Evolutionary conservation across 2,113 vertebrate species (phyloP), one percentile per base, ranked within the genome.

Genomic region (Turdus rufiventris): DNA sequence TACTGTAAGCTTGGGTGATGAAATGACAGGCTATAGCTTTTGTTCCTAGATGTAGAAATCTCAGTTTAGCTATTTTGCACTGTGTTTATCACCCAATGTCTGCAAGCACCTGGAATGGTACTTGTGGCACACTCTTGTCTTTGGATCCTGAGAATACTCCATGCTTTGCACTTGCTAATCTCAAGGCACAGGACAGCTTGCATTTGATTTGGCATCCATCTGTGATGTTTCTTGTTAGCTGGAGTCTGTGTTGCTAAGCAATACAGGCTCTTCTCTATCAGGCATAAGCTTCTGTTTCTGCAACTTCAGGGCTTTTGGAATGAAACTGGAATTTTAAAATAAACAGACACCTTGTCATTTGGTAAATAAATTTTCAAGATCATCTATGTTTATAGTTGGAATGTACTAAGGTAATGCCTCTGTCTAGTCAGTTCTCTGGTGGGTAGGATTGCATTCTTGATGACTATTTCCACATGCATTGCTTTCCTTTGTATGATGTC

Each of bases 301-400:
- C 90, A 96, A 91, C 85, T 93, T 96, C 82, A 83, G 71, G 85
- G 78, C 63, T 96, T 94, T 88, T 91, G 90, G 85, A 91, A 92
- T 24, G 29, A 85, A 93, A 79, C 58, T 54, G 78, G 72, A 85
- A 80, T 90, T 76, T 90, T 50, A 58, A 88, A 96, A 93, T 83
- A 85, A 94, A 73, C 56, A 83, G 51, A 34, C 78, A 93, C 58
- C 50, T 90, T 94, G 56, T 83, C 31, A 47, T 70, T 93, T 90
- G 72, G 42, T 88, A 93, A 95, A 86, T 83, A 73, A 17, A 36
- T 83, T 85, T 76, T 80, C 77, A 67, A 88, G 54, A 83, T 48
- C 2, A 0, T 71, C 85, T 74, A 10, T 79, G 66, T 82, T 94
- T 93, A 15, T 57, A 40, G 86, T 65, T 68, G 42, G 66, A 90